Evolutionary conservation across 2,113 vertebrate species (phyloP).

Genomic region (Ciconia boyciana): DNA sequence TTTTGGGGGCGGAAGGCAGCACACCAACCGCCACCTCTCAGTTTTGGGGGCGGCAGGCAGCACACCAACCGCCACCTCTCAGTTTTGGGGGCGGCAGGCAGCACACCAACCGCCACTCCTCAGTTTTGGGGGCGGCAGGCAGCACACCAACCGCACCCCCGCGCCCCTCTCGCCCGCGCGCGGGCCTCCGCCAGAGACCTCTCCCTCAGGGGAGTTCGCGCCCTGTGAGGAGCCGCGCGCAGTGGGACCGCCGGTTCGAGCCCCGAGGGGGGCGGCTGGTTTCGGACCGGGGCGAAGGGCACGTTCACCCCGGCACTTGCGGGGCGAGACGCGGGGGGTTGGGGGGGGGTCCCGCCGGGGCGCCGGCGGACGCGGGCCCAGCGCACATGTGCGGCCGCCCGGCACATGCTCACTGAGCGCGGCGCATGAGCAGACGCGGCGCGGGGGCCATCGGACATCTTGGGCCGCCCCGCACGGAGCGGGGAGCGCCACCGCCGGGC

Average conservation of each 20-base stretch:
- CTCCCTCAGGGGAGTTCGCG: not conserved
- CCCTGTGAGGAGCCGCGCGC: not conserved
- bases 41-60: rapidly evolving
- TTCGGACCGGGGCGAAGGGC: rapidly evolving
- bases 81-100: rapidly evolving
- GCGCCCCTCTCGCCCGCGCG: not conserved
- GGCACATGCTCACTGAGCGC: conserved; percentile 37
- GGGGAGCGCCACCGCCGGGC: not conserved
- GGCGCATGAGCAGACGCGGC: conserved; percentile 42
- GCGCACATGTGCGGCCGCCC: conserved; percentile 34
- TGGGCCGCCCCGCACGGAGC: not conserved
- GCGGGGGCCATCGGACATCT: not conserved
- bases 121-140: not conserved
- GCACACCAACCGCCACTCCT: not conserved
- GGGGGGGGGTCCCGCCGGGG: not conserved
- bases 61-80: rapidly evolving
- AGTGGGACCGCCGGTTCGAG: not conserved
- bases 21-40: rapidly evolving
- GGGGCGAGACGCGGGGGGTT: not conserved
- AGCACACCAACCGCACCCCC: not conserved
- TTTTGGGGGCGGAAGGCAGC: too few species aligned
- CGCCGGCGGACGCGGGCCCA: not conserved
- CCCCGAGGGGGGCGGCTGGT: not conserved
- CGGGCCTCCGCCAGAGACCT: not conserved
- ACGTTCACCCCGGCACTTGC: rapidly evolving